Conservation (phyloP, 2,888 invertebrate species). For the Lasioglossum vierecki region DNA sequence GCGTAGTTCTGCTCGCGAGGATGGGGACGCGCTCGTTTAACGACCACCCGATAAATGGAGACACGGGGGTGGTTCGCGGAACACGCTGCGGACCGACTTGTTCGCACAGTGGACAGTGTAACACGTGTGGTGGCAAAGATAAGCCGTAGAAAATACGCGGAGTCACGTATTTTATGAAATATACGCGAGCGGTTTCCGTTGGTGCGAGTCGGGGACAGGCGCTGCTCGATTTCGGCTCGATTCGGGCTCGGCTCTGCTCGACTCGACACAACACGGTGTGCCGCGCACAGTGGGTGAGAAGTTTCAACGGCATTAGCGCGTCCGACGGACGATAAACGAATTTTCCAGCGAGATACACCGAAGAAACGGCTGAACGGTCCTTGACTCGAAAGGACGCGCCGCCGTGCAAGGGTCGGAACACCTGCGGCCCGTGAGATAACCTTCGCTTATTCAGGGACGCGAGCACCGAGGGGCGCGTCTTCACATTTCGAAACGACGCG, state of each 20-base stretch:
- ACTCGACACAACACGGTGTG: not conserved
- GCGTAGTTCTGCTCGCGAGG: not conserved
- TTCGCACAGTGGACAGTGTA: slow-evolving; percentile 49
- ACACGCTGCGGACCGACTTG: not conserved
- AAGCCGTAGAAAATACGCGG: slow-evolving; percentile 78
- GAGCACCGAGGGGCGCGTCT: not conserved
- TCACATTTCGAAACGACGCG: not conserved
- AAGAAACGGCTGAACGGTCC: slow-evolving; percentile 49
- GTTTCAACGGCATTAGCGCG: slow-evolving; percentile 60
- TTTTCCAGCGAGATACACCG: slow-evolving; percentile 52
- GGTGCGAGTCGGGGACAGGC: not conserved
- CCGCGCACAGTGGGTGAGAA: not conserved
- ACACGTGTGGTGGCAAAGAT: slow-evolving; percentile 77
- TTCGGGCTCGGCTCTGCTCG: not conserved
- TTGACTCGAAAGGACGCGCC: not conserved
- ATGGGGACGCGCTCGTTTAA: not conserved
- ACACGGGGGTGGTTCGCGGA: not conserved
- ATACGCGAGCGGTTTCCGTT: slow-evolving; percentile 55
- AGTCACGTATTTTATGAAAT: slow-evolving; percentile 81
- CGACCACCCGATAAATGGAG: not conserved
- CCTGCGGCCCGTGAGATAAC: slow-evolving; percentile 29
- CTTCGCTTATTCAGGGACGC: not conserved
- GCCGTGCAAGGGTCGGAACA: not conserved
- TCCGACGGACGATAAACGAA: slow-evolving; percentile 56
- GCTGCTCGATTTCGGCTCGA: not conserved